These are phyloP conservation scores for Gavia stellata DNA, from an alignment of 2,113 vertebrate genomes.

Conservation along the genomic window DNA sequence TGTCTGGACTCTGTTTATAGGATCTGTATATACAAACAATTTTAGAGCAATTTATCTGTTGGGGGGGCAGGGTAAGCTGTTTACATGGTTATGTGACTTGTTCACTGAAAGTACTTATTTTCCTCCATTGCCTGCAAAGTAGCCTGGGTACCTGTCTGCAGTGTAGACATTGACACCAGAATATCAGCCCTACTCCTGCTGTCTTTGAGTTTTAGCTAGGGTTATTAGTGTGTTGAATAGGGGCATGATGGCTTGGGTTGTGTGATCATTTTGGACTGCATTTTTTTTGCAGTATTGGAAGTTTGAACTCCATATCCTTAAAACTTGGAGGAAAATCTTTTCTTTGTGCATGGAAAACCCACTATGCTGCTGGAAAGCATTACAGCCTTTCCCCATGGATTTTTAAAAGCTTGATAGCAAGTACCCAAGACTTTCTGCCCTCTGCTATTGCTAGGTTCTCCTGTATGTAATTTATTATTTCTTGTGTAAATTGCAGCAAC, in stretches of 20 bases:
- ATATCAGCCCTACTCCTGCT: not conserved
- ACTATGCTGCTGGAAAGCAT: not conserved
- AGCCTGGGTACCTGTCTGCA: not conserved
- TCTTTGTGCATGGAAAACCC: not conserved
- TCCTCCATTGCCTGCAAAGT: not conserved
- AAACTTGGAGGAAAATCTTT: not conserved
- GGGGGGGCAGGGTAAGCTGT: rapidly evolving
- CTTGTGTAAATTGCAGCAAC: not conserved
- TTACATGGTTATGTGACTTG: not conserved
- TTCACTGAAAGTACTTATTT: not conserved
- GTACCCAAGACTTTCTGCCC: not conserved
- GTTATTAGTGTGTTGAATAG: not conserved
- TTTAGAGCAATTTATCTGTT: not conserved
- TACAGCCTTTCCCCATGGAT: not conserved
- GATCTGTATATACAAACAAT: not conserved
- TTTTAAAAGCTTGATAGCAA: not conserved
- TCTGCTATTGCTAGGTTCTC: not conserved
- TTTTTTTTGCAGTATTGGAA: not conserved
- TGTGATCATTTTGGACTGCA: not conserved
- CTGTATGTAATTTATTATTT: not conserved
- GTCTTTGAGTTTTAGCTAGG: not conserved
- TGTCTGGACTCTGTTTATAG: not conserved
- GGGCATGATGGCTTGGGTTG: not conserved
- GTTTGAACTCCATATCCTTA: not conserved
- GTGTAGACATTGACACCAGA: not conserved